Conservation (phyloP, 2,888 invertebrate species). For the Cetonia aurata region DNA sequence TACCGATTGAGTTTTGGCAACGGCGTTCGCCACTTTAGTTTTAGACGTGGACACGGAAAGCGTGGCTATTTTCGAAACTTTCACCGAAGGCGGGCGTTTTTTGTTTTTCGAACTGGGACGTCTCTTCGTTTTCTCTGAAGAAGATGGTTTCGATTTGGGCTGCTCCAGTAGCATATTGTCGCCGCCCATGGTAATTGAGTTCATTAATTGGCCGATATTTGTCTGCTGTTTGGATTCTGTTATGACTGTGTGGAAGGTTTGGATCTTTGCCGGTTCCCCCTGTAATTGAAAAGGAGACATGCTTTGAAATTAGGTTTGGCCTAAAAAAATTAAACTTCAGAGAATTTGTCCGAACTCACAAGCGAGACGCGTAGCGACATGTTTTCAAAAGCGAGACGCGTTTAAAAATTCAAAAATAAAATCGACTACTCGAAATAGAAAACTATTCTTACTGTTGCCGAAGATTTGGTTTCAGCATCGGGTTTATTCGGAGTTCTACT, state of each 20-base stretch:
- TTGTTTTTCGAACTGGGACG: not conserved
- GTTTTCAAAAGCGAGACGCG: too few relatives aligned
- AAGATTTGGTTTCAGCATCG: not conserved
- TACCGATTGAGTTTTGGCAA: too few relatives aligned
- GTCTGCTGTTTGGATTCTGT: slow-evolving; percentile 12
- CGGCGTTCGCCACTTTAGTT: not conserved
- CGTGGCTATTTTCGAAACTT: not conserved
- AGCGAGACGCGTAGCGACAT: too few relatives aligned
- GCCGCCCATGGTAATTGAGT: slow-evolving; percentile 19
- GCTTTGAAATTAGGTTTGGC: too few relatives aligned
- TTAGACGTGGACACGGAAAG: not conserved
- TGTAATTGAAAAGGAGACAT: too few relatives aligned
- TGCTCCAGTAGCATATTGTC: slow-evolving; percentile 2
- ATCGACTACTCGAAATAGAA: too few relatives aligned
- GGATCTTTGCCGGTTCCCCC: not conserved
- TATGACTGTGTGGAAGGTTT: slow-evolving; percentile 27
- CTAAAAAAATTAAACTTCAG: too few relatives aligned
- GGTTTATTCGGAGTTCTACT: not conserved
- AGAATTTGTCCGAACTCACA: too few relatives aligned
- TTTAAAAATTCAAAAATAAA: too few relatives aligned
- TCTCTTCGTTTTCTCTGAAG: slow-evolving; percentile 1
- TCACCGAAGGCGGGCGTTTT: not conserved
- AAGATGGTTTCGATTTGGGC: not conserved
- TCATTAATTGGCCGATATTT: slow-evolving; percentile 13
- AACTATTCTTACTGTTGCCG: not conserved